phyloP scores from a whole-genome alignment of 1,140 invertebrate genomes.

The Zaprionus gabonicus region DNA sequence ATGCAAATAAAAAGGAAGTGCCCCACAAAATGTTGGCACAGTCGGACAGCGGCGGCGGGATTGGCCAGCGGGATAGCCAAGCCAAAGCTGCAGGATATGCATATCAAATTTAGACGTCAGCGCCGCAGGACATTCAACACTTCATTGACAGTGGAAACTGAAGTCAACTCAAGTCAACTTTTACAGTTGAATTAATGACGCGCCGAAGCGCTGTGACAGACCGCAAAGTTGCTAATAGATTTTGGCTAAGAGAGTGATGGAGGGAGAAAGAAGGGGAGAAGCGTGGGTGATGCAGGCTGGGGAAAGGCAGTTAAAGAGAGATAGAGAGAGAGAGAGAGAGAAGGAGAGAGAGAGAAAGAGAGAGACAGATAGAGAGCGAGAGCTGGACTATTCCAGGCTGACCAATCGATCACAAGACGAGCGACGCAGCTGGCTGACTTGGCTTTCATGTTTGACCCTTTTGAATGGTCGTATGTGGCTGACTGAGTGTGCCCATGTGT shows the following conservation, averaged over 20 bases:
- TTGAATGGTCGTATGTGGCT: slow-evolving; percentile 29
- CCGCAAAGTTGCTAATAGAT: slow-evolving; percentile 39
- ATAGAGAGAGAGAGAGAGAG: not conserved
- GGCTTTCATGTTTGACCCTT: slow-evolving; percentile 66
- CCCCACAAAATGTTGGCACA: slow-evolving; percentile 45
- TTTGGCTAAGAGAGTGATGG: not conserved
- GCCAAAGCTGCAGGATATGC: slow-evolving; percentile 4
- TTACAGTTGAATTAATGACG: slow-evolving; percentile 30
- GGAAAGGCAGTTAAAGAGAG: not conserved
- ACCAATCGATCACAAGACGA: slow-evolving; percentile 38
- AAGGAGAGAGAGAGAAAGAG: not conserved
- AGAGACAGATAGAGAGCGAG: too few species aligned
- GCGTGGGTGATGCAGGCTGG: not conserved
- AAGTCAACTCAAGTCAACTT: not conserved
- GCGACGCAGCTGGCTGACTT: slow-evolving; percentile 43
- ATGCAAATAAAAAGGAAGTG: slow-evolving; percentile 53
- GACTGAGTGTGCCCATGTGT: not conserved
- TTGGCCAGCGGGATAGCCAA: slow-evolving; percentile 1
- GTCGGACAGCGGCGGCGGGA: slow-evolving; percentile 10
- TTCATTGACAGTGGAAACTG: slow-evolving; percentile 58
- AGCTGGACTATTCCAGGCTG: not conserved
- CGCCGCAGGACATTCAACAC: slow-evolving; percentile 78
- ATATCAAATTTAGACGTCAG: slow-evolving; percentile 28
- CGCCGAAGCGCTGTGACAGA: slow-evolving; percentile 10
- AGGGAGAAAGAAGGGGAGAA: not conserved